phyloP scores from a whole-genome alignment of 1,140 invertebrate species.

The Lepidurus packardi region DNA sequence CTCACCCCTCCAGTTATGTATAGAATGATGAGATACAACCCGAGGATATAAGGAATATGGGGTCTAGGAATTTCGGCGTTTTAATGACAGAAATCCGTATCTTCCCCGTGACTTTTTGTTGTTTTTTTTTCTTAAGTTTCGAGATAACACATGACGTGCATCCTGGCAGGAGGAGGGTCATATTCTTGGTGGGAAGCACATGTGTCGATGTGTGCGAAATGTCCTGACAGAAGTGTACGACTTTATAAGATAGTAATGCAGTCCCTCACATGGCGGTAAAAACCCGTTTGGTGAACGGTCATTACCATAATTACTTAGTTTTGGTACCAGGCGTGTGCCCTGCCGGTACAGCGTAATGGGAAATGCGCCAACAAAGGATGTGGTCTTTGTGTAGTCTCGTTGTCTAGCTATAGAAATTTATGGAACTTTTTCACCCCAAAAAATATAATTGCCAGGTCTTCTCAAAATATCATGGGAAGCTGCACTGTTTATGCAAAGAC shows the following conservation, averaged over 20 bases:
- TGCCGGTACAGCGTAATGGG: not conserved
- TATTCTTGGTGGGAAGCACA: not conserved
- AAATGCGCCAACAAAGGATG: not conserved
- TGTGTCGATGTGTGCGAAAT: not conserved
- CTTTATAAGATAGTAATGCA: not conserved
- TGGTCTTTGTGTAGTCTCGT: not conserved
- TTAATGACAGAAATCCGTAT: not conserved
- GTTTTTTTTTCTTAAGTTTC: not conserved
- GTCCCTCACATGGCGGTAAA: not conserved
- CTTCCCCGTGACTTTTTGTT: too few relatives aligned
- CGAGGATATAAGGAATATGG: not conserved
- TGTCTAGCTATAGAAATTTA: not conserved
- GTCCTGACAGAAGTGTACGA: not conserved
- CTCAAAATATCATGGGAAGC: not conserved
- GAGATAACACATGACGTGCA: not conserved
- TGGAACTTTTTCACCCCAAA: not conserved
- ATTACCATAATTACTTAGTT: constrained; percentile 11
- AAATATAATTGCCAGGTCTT: not conserved
- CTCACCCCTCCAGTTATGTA: not conserved
- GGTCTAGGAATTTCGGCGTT: not conserved
- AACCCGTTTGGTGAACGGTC: not conserved
- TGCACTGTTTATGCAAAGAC: not conserved
- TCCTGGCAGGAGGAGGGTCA: not conserved
- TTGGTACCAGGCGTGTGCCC: not conserved
- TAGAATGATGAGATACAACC: not conserved